Conservation (phyloP, 2,888 invertebrate species). For the Malachius bipustulatus region DNA sequence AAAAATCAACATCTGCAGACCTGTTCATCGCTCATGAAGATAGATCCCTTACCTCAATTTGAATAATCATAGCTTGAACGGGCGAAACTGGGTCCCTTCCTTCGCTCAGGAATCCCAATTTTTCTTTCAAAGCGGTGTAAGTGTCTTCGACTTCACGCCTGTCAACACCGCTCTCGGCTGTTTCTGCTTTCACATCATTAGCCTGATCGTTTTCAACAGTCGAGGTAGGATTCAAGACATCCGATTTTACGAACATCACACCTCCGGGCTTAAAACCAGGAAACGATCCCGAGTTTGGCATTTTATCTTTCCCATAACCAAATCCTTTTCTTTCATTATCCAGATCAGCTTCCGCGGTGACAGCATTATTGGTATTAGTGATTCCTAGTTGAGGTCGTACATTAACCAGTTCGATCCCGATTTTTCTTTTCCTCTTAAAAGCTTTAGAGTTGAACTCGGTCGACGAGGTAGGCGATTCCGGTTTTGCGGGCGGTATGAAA, state of each 20-base stretch:
- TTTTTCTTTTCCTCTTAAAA: conserved; percentile 43
- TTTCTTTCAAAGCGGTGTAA: conserved; percentile 41
- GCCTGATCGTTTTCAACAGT: conserved; percentile 13
- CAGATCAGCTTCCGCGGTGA: conserved; percentile 16
- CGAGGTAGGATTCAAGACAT: conserved; percentile 20
- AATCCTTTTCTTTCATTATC: conserved; percentile 23
- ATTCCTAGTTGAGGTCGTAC: too few relatives aligned
- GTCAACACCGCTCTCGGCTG: conserved; percentile 15
- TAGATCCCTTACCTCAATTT: conserved; percentile 41
- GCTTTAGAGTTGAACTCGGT: conserved; percentile 35
- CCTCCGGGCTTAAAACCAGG: conserved; percentile 34
- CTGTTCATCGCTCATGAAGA: background rate
- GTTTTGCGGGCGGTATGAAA: conserved; percentile 21
- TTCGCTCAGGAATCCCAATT: conserved; percentile 46
- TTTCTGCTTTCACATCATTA: conserved; percentile 14
- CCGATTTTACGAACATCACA: conserved; percentile 30
- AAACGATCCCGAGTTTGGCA: conserved; percentile 19
- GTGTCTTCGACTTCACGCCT: conserved; percentile 33
- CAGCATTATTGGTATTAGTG: conserved; percentile 24
- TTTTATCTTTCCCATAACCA: conserved; percentile 23
- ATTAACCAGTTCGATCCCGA: conserved; percentile 41
- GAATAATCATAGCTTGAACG: conserved; percentile 48
- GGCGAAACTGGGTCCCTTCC: conserved; percentile 43
- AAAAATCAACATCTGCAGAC: conserved; percentile 20
- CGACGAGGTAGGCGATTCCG: conserved; percentile 7